These are phyloP conservation scores for Siniperca scherzeri DNA, from an alignment of 2,797 vertebrate genomes.

Conservation along the genomic window DNA sequence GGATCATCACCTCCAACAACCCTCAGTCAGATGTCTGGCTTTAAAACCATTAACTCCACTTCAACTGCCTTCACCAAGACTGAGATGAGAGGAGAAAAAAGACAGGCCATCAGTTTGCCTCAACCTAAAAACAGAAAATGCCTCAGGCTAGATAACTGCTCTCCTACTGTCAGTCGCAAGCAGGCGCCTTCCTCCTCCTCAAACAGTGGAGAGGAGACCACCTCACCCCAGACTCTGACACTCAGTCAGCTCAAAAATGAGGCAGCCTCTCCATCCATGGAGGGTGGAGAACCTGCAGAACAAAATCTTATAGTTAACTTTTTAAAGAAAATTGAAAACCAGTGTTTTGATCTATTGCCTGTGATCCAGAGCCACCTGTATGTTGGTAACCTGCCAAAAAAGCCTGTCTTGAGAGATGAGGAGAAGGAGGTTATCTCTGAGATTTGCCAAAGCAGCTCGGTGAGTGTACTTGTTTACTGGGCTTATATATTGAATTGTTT, in stretches of 20 bases:
- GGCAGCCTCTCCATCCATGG: not conserved
- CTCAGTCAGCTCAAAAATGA: not conserved
- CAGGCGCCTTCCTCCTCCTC: slow-evolving; percentile 20
- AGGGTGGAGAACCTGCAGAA: slow-evolving; percentile 19
- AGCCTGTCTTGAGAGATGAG: slow-evolving; percentile 92
- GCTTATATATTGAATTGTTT: not conserved
- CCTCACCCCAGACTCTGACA: not conserved
- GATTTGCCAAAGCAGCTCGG: slow-evolving; percentile 87
- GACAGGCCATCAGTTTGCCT: slow-evolving; percentile 41
- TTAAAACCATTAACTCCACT: slow-evolving; percentile 90
- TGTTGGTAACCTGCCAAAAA: slow-evolving; percentile 88
- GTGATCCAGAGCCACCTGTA: slow-evolving; percentile 90
- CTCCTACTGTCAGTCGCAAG: slow-evolving; percentile 38
- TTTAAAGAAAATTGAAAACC: slow-evolving; percentile 86
- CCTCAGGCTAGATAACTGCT: slow-evolving; percentile 83
- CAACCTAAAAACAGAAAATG: slow-evolving; percentile 89
- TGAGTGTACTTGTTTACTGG: slow-evolving; percentile 69
- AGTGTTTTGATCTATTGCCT: slow-evolving; percentile 92
- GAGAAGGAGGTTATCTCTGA: slow-evolving; percentile 92
- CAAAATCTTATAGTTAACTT: slow-evolving; percentile 35
- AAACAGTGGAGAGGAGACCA: slow-evolving; percentile 37
- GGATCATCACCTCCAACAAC: slow-evolving; percentile 70
- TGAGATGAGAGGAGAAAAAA: slow-evolving; percentile 81
- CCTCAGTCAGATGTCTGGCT: slow-evolving; percentile 85
- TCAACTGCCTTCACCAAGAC: slow-evolving; percentile 96